These are phyloP conservation scores for Euphonia xanthogaster DNA, from an alignment of 2,797 vertebrate species.

Conservation along the genomic window DNA sequence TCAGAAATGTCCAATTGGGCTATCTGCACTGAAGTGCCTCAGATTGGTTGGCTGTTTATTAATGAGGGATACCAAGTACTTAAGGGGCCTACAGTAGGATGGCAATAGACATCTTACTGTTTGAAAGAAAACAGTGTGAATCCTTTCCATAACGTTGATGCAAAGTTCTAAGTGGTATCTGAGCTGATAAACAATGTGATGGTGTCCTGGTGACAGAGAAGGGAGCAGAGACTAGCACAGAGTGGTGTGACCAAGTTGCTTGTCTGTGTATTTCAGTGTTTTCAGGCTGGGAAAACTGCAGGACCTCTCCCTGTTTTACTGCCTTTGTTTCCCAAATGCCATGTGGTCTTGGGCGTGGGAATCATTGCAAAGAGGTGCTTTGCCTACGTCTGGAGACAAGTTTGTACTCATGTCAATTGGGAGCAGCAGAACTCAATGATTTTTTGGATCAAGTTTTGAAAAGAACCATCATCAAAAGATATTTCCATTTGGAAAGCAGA, in stretches of 20 bases:
- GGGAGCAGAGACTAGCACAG: neutral
- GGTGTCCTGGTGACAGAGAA: neutral
- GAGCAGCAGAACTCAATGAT: neutral
- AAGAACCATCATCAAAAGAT: neutral
- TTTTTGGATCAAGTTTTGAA: neutral
- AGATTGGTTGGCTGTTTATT: neutral
- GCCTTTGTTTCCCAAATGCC: neutral
- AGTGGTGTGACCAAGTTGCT: neutral
- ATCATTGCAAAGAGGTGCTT: accelerated
- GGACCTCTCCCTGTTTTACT: neutral
- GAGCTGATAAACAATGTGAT: neutral
- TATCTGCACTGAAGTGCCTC: neutral
- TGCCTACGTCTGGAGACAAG: neutral
- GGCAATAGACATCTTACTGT: neutral
- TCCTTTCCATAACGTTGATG: neutral
- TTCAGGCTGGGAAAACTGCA: neutral
- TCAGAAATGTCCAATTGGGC: neutral
- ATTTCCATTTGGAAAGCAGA: neutral
- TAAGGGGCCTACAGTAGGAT: neutral
- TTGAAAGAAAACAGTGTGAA: neutral
- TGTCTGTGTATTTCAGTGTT: neutral
- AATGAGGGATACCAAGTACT: neutral
- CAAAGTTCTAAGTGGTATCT: neutral
- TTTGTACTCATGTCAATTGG: neutral
- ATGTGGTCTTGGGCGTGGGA: no score